Evolutionary conservation across 2,797 vertebrate genomes (phyloP), one percentile per base, ranked within the genome.

Genomic region (Eulemur albifrons): DNA sequence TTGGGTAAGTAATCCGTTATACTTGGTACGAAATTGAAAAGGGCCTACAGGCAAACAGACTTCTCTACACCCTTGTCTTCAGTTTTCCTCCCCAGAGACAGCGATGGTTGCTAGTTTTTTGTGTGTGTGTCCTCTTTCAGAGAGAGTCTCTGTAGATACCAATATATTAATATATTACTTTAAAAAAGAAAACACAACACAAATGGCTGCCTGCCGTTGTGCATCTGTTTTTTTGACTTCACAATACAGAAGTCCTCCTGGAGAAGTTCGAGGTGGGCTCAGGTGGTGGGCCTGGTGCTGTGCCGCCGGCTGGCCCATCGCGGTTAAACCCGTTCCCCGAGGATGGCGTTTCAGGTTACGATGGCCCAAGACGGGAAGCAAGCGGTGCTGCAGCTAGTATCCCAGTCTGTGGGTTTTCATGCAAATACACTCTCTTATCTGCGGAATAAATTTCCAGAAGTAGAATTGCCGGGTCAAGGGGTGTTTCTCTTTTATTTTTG

Each of bases 251-350:
- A 30, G 4, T 61, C 50, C 63, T 12, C 50, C 69, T 10, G 35
- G 35, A 32, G 18, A 30, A 0, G 21, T 17, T 38, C 23, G 45
- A 65, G 7, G 4, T 27, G 1, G 43, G 67, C 27, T 27, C 38
- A 0, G 21, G 40, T 0, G 1, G 4, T 4, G 4, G 45, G 15
- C 67, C 69, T 8, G 1, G 79, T 32, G 3, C 81, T 35, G 17
- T 21, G 32, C 45, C 9, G 35, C 43, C 3, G 1, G n/a, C 2
- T 13, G 35, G 38, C 27, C 57, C 32, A 0, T 43, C 9, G 0
- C 12, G 50, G 32, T 54, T 25, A 30, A 27, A 4, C 52, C 6
- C 4, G 18, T 23, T 79, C 50, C 81, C 67, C 30, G 5, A 8
- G 17, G 40, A 0, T 1, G 69, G 48, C 2, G 30, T 13, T 75